Evolutionary conservation across 92 coral and sea anemone species (phyloP), one percentile per base, ranked within the genome.

Genomic region (Bergia sp.): DNA sequence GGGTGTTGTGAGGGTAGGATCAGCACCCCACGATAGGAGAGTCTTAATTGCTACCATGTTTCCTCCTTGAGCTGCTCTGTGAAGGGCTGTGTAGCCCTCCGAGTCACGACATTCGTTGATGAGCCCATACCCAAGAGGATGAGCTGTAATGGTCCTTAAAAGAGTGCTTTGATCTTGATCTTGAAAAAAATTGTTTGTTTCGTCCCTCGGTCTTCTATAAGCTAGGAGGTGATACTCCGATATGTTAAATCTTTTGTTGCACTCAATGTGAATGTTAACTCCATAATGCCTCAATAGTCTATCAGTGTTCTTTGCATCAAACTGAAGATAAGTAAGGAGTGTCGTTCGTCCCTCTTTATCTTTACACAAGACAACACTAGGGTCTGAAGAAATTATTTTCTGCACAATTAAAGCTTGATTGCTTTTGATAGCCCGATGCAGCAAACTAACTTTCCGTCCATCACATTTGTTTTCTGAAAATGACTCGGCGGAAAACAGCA

Each of bases 51-150:
- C 89, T 7, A 84, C 81, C 6, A 91, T 23, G 72, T 96, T 96
- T 4, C 94, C 95, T 0, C 98, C 98, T 85, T 92, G 94, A 2
- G 93, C 96, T 1, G 98, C 98, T 72, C 96, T 53, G 49, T 94
- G 98, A 8, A 94, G 80, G 0, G 94, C 92, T 4, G 96, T 89
- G 86, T 79, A 92, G 0, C 96, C 96, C 37, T 94, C 94, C 12
- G 73, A 87, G 76, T 94, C 98, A 55, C 91, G 91, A 81, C 98
- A 95, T 38, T 90, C 88, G 71, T 92, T 80, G 23, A 91, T 50
- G n/a, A 91, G 6, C 15, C 53, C n/a, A 29, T 40, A 76, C 16
- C 86, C 86, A 2, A 61, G 23, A 16, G 90, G 85, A 64, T 89
- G 92, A 20, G 84, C 8, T 55, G 20, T 65, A 29, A 91, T 55